phyloP scores from a whole-genome alignment of 2,113 vertebrate species.

The Ibidorhyncha struthersii region DNA sequence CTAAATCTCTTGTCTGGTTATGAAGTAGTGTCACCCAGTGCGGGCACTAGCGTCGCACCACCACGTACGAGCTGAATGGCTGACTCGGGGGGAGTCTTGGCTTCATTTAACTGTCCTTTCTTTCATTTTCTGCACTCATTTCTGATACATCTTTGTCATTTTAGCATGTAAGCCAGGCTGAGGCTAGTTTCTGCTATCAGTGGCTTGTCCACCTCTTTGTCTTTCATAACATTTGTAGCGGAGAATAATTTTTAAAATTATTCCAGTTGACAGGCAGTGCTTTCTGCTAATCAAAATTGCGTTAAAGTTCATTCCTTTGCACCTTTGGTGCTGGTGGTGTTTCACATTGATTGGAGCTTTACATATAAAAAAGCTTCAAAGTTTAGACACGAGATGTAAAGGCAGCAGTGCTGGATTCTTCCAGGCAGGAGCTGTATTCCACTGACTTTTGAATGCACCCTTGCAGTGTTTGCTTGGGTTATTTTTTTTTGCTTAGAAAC shows the following conservation, averaged over 20 bases:
- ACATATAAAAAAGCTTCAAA: neutral
- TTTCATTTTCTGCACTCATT: neutral
- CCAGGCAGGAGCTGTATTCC: neutral
- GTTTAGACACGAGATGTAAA: neutral
- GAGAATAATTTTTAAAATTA: neutral
- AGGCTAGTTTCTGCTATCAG: neutral
- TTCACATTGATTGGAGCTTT: neutral
- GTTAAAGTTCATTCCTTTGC: neutral
- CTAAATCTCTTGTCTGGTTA: neutral
- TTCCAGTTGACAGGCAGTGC: neutral
- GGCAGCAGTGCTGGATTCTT: neutral
- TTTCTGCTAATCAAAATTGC: neutral
- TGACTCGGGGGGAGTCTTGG: neutral
- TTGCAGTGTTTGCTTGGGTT: neutral
- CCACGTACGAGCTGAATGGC: rapidly evolving
- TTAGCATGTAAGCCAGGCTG: neutral
- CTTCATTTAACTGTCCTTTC: neutral
- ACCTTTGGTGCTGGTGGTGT: neutral
- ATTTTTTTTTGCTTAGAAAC: neutral
- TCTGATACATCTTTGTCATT: neutral
- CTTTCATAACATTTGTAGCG: neutral
- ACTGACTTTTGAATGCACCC: neutral
- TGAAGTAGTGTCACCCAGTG: neutral
- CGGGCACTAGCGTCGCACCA: too few relatives aligned
- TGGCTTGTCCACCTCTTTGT: neutral